These are phyloP conservation scores for Metopolophium dirhodum DNA, from an alignment of 1,140 invertebrate species.

Conservation along the genomic window DNA sequence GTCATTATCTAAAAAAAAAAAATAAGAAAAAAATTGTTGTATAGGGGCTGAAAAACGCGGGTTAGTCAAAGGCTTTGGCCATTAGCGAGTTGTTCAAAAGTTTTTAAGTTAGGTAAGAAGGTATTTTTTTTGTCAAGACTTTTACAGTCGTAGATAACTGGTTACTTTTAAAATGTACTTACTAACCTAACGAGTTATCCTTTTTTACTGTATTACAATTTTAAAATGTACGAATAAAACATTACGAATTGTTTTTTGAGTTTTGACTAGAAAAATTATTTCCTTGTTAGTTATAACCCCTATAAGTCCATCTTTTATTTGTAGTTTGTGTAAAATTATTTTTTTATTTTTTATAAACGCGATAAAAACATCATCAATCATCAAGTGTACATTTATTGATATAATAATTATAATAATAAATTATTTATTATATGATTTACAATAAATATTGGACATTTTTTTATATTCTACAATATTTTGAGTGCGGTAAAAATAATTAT, in stretches of 20 bases:
- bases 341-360: too few species aligned
- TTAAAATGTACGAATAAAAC: neutral
- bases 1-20: neutral
- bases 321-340: too few species aligned
- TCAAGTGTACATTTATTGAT: too few species aligned
- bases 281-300: neutral
- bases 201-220: neutral
- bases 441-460: neutral
- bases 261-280: neutral
- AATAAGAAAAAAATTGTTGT: neutral
- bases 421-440: neutral
- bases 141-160: neutral
- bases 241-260: neutral
- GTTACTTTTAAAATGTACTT: neutral
- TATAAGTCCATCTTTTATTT: too few species aligned
- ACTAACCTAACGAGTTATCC: neutral
- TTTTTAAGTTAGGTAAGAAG: neutral
- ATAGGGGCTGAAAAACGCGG: neutral
- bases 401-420: neutral
- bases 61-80: neutral
- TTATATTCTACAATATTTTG: neutral
- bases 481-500: neutral
- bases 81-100: slow-evolving; percentile 4
- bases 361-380: neutral
- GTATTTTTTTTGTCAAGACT: neutral